phyloP scores from a whole-genome alignment of 2,113 vertebrate species.

The Oryzias javanicus region DNA sequence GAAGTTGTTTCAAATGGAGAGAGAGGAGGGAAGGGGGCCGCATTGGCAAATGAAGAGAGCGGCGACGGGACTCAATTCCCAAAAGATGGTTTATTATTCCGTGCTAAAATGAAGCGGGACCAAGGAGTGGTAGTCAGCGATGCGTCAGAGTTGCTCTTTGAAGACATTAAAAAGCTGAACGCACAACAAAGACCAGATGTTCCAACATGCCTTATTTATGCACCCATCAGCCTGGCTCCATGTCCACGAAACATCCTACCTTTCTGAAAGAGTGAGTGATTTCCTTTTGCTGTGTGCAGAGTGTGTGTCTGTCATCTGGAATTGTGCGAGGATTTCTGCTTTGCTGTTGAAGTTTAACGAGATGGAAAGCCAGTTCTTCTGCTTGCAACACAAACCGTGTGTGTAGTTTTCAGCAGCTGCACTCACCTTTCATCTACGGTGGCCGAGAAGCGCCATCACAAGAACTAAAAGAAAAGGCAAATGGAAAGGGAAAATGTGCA shows the following conservation, averaged over 20 bases:
- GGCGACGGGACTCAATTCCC: constrained; percentile 87
- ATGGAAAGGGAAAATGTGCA: too few relatives aligned
- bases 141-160: constrained; percentile 99
- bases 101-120: constrained; percentile 95
- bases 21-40: constrained; percentile 22
- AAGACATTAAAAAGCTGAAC: constrained; percentile 99
- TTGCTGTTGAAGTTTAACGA: constrained; percentile 78
- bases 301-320: constrained; percentile 54
- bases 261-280: constrained; percentile 69
- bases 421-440: background rate
- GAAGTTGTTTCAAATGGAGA: constrained; percentile 76
- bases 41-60: constrained; percentile 77
- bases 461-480: too few relatives aligned
- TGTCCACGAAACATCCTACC: constrained; percentile 93
- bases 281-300: constrained; percentile 5
- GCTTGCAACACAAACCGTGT: constrained; percentile 9
- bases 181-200: constrained; percentile 99
- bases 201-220: constrained; percentile 99
- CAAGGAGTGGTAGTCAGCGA: constrained; percentile 98
- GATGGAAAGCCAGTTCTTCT: constrained; percentile 57
- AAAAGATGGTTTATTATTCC: constrained; percentile 99
- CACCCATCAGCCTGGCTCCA: constrained; percentile 98
- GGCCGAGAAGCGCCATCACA: too few relatives aligned
- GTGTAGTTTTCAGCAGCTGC: constrained; percentile 11
- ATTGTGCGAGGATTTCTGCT: constrained; percentile 80